These are phyloP conservation scores for Allolobophora icterica DNA, from an alignment of 2,888 invertebrate genomes.

Conservation along the genomic window DNA sequence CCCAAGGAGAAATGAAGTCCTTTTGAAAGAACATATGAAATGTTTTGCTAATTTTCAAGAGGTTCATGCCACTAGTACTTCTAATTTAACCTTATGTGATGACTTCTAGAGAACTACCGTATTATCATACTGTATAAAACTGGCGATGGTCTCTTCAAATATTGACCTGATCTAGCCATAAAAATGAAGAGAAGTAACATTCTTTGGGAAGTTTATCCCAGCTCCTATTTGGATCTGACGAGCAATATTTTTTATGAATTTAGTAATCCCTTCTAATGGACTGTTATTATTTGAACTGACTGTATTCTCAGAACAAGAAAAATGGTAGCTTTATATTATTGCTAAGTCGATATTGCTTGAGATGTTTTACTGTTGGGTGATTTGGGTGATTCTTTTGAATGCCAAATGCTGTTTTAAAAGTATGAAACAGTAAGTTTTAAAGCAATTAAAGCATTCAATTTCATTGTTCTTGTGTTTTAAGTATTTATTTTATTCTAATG, in stretches of 20 bases:
- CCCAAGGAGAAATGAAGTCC: not conserved
- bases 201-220: not conserved
- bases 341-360: not conserved
- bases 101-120: not conserved
- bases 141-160: not conserved
- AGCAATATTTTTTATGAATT: not conserved
- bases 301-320: not conserved
- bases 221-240: not conserved
- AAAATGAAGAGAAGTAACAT: too few relatives aligned
- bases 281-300: not conserved
- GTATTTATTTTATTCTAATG: not conserved
- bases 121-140: not conserved
- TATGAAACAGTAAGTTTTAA: not conserved
- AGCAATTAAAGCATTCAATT: constrained; percentile 6
- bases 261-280: not conserved
- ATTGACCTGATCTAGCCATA: not conserved
- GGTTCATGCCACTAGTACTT: not conserved
- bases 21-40: not conserved
- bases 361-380: not conserved
- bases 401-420: not conserved
- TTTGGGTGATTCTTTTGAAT: not conserved
- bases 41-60: not conserved
- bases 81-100: not conserved
- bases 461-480: not conserved
- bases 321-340: not conserved